Base-by-base conservation (phyloP, 2,113 vertebrate genomes). In the Orthonyx spaldingii region DNA sequence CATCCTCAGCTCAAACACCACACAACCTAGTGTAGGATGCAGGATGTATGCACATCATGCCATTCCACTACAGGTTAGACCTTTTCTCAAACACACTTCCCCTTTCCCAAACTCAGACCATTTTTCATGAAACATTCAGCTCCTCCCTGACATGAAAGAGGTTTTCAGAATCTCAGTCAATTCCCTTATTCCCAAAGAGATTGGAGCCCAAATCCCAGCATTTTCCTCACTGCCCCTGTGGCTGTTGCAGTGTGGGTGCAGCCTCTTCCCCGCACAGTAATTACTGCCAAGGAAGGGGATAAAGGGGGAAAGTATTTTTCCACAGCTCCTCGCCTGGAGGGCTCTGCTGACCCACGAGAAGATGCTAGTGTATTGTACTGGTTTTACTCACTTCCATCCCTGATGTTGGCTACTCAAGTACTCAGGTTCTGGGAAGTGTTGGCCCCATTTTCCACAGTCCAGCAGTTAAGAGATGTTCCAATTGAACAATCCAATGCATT, bases 21-120 rank as follows among this genome's bases (percentile, higher is more conserved):
- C 76, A 33, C 66, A 39, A 1, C 4, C 49, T 7, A n/a, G n/a
- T n/a, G n/a, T n/a, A 13, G 39, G 41, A 7, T 11, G 44, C 59
- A 69, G 64, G 9, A 22, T 0, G 6, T 10, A 14, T 12, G 28
- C 44, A 27, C 11, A 13, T 27, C 32, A 21, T 1, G 5, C 7
- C 47, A 53, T 19, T 53, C 32, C 59, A 15, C 17, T 6, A 20
- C 49, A 47, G 17, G 50, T 18, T 6, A 49, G 35, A 50, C 33
- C 35, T 50, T 42, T 13, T 6, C 35, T 30, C 20, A 2, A 33
- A 42, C 5, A 1, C 21, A 41, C 32, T 37, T 53, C 13, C 9
- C 8, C 13, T 7, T 11, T 61, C 21, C 47, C 52, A n/a, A 18
- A 24, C 56, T 41, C 12, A 28, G 46, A 35, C 39, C 19, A 11